Evolutionary conservation across 2,888 invertebrate species (phyloP), one percentile per base, ranked within the genome.

Genomic region (Gryllus longicercus): DNA sequence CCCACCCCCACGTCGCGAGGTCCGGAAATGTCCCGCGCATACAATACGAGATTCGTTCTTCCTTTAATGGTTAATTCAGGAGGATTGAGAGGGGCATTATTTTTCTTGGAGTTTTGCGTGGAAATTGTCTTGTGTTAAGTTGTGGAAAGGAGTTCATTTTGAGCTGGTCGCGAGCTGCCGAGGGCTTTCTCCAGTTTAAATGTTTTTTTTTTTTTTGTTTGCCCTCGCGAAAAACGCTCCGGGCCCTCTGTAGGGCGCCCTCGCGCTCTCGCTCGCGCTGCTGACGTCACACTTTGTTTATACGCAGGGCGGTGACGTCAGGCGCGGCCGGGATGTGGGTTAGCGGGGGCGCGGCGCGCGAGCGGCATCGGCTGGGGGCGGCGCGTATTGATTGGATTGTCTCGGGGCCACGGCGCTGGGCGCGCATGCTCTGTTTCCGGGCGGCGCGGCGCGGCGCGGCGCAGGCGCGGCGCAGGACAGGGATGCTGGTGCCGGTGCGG

Each of bases 281-380:
- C 63, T 63, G 63, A 63, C 63, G 63, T 63, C 63, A 63, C 63
- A 4, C 11, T 63, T 63, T 63, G 63, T 63, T 63, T 63, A 63
- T 63, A 63, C 63, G 63, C 63, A 63, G 63, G 63, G 63, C n/a
- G 14, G 63, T 63, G 63, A 63, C 63, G 63, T 63, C 16, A 63
- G n/a, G 63, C 63, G 63, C 63, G n/a, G 63, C n/a, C 63, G 63
- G n/a, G 63, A 63, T 63, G 63, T 63, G 63, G 63, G 63, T 63
- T 63, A 63, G 63, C 63, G 63, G 63, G 63, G 63, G 63, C 63
- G 63, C 63, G 63, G 63, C 63, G 63, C 3, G 38, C 38, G 38
- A 8, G 38, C 38, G 38, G 38, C 38, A 8, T 38, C 38, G 8
- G 38, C 38, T 21, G 5, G 16, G n/a, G 63, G 5, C 63, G 63